Evolutionary conservation across 1,140 invertebrate genomes (phyloP), one percentile per base, ranked within the genome.

Genomic region (Bombus haemorrhoidalis): DNA sequence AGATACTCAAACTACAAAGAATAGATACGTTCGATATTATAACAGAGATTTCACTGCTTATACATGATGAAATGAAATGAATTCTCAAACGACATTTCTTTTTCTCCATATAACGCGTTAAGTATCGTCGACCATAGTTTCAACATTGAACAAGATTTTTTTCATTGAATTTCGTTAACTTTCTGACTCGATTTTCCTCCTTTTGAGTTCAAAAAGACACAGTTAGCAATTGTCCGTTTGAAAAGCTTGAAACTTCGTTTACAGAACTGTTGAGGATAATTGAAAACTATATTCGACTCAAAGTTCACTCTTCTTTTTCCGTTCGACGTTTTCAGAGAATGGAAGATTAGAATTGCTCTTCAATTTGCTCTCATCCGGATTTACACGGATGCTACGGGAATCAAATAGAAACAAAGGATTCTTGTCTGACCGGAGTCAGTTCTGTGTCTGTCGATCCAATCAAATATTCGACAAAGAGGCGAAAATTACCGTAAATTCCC

Each of bases 381-480:
- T 80, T 53, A 57, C 12, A 1, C 32, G n/a, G 57, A 10, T 37
- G 57, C n/a, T 8, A 13, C 25, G 77, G 68, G 25, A 68, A 37
- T 66, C 62, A 47, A 79, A 79, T 79, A 68, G 39, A 79, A 34
- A 79, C 62, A 68, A 8, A 47, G n/a, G 41, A 47, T 66, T n/a
- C 62, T 2, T 25, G 59, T n/a, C 13, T 57, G 18, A 32, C 37
- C 15, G 39, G n/a, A 66, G 34, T 34, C 62, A 18, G 13, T 34
- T 34, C 18, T 28, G 22, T 59, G 25, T 64, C 3, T 25, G 0
- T 25, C 25, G 41, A 37, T 80, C 25, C 43, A 15, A n/a, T 69
- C 77, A 53, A 80, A 80, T 34, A 37, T 53, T 25, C n/a, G 25
- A 53, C 77, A 80, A 53, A 68, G 77, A 41, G 41, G 43, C 32